Base-by-base conservation (phyloP, 2,888 invertebrate species). In the Julus scanicus region DNA sequence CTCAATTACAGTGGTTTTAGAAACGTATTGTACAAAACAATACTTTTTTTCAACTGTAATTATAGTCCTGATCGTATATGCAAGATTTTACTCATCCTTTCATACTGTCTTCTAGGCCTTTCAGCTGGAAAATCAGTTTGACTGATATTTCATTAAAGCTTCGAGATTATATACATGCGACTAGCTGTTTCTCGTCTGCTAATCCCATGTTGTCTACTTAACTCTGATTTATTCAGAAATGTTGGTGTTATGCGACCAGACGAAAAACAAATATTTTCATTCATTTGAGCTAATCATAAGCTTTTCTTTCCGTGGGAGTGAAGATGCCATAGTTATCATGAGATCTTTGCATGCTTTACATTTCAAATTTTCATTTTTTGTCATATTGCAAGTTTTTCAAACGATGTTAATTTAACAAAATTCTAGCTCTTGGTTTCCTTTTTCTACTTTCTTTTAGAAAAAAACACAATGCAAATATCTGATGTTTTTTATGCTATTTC, bases 151-250 rank as follows among this genome's bases (percentile, higher is more conserved):
- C 80, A 29, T 13, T 29, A 29, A 80, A 80, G 80, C 80, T 20
- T 1, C 37, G 1, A 37, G 80, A 80, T 80, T 80, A 80, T 80
- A 37, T 80, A 80, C 80, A 80, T 80, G 80, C 8, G 37, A 37
- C 80, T 80, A 29, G 37, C 80, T 37, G 80, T 80, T 80, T 80
- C 80, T 80, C 80, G 80, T 80, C 80, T 80, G 20, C 80, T 80
- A 80, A 80, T 80, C 80, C 80, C 80, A 13, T 37, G 80, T 80
- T 80, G 80, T 80, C 80, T 80, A 80, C 80, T 80, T 80, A 37
- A 37, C 80, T 37, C 80, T 80, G 80, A 80, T 80, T 80, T 80
- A 80, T 80, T 29, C 29, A 3, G 80, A 80, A 80, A 80, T 80
- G 80, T 37, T 80, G 29, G 37, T 20, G 80, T 37, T 80, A 80